Base-by-base conservation (phyloP, 2,113 vertebrate genomes). In the Agapornis roseicollis region DNA sequence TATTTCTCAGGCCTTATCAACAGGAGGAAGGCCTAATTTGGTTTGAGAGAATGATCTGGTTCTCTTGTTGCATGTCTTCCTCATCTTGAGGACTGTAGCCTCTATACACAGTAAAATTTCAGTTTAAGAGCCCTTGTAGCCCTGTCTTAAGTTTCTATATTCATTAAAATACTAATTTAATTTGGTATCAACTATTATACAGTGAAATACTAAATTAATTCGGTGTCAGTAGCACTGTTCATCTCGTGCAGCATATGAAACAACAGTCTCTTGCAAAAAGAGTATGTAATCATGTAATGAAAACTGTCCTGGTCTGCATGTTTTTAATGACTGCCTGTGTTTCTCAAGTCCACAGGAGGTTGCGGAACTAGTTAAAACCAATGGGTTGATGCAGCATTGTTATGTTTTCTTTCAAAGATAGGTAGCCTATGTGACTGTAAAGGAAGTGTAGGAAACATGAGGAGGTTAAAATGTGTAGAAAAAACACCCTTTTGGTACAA, bases 231-330 rank as follows among this genome's bases (percentile, higher is more conserved):
- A 58, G 58, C 28, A 6, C 27, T 52, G 2, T 39, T 60, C 28
- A 31, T 47, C 28, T 24, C 0, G 0, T 22, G n/a, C 50, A 33
- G 50, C 1, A 1, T 24, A 17, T n/a, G 64, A 56, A 85, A 52
- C 18, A 88, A 28, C 6, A 33, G 31, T 41, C 31, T 19, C 19
- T 18, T 74, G 69, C 47, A 55, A 61, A 83, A 70, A 52, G 23
- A 6, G 1, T 37, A 24, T 37, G 9, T 68, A 41, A 19, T 20
- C 24, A 9, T 29, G 6, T 79, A 52, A 85, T 50, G 79, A 63
- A 61, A 56, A 63, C 9, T 7, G 1, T 42, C 44, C 65, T 69
- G 20, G 29, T 14, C 15, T 74, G n/a, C n/a, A 7, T 50, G 39
- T 55, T 74, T 8, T 71, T 71, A 65, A 71, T 39, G 35, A 69